Base-by-base conservation (phyloP, 2,113 vertebrate genomes). In the Glaucidium brasilianum region DNA sequence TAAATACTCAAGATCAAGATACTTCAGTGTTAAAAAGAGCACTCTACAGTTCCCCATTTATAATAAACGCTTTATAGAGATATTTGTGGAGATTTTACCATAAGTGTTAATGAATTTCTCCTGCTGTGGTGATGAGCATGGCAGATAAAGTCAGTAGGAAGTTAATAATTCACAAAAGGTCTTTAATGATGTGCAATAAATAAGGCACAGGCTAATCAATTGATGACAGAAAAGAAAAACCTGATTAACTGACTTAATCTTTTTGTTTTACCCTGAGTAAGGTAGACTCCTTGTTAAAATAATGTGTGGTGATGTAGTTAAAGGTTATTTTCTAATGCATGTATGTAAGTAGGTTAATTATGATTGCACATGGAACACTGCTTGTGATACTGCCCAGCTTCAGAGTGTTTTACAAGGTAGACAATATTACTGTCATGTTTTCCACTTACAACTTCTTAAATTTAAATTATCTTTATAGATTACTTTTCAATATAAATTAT, bases 271-370 rank as follows among this genome's bases (percentile, higher is more conserved):
- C 63, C 43, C 26, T 76, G 25, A 58, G 4, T 72, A 62, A 3
- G 3, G 21, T 34, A 39, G 53, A 92, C 27, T 92, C 39, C 27
- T 90, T 39, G 30, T 92, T 95, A 67, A 94, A 87, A 49, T 88
- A n/a, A 10, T 56, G 25, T 6, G 45, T 32, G 66, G 13, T 68
- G n/a, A 55, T 85, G 18, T 62, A 76, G 29, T 72, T 91, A 72
- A 82, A 87, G 49, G 74, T 90, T 90, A n/a, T 88, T 91, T 97
- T 88, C 81, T 82, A 68, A 69, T 85, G 67, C 37, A 56, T 53
- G 6, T 78, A 15, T 91, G 15, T 77, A 69, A 85, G 72, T 84
- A 75, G 53, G 52, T 90, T 91, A 85, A 88, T 85, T 80, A 62
- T 41, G 67, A 41, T 83, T 5, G 3, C 37, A 45, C 18, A 26